Evolutionary conservation across 2,888 invertebrate species (phyloP), one percentile per base, ranked within the genome.

Genomic region (Drosophila pseudotalamancana): DNA sequence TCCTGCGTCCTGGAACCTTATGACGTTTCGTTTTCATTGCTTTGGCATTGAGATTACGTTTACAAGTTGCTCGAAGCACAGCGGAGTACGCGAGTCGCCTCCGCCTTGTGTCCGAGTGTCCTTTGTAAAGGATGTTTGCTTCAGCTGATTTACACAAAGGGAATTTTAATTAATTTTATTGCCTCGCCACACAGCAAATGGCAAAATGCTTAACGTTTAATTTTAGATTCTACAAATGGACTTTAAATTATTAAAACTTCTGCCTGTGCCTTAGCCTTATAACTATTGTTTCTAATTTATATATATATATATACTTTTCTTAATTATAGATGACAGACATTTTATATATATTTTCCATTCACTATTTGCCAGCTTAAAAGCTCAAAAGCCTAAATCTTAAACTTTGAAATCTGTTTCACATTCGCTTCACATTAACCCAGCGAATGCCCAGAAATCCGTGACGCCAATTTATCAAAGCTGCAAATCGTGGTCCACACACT

Each of bases 71-170:
- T 54, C 35, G 59, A 45, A 68, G 63, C 55, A 56, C n/a, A n/a
- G n/a, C n/a, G n/a, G n/a, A n/a, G n/a, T n/a, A n/a, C n/a, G n/a
- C n/a, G n/a, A n/a, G 40, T 56, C 29, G 43, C 51, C 16, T 48
- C 27, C 31, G 37, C 23, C 18, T 9, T 25, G 67, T 59, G 43
- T 66, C 59, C 39, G 64, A 62, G 39, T 66, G 63, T 64, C 61
- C 63, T 70, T 63, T 70, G 61, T 84, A 87, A 89, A 89, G 90
- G 89, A 89, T 88, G 80, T 89, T 90, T 90, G 88, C 89, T 82
- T 84, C 81, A 87, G 79, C 77, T 83, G 83, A 80, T 87, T 87
- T 86, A 72, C 80, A 84, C 77, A 85, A 77, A 69, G 63, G 68
- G 63, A 82, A 77, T 85, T 85, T 77, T 85, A 82, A 81, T 81